These are phyloP conservation scores for Gopherus flavomarginatus DNA, from an alignment of 2,113 vertebrate species.

Conservation along the genomic window DNA sequence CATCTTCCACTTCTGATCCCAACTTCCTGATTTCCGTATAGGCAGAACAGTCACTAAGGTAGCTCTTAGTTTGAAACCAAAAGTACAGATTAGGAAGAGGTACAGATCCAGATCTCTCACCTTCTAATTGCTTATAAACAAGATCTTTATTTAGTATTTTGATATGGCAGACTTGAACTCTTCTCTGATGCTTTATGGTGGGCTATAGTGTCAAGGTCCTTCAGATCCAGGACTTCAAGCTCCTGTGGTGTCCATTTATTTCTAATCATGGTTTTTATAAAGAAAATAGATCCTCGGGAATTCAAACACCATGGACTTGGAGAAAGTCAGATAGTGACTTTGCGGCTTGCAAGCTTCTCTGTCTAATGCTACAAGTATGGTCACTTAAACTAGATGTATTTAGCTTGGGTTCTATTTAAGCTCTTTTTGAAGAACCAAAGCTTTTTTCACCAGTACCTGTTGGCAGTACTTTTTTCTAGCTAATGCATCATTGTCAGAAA, in stretches of 20 bases:
- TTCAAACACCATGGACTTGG: background rate
- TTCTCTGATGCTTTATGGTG: background rate
- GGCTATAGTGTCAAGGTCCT: rapidly evolving
- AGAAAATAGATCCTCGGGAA: background rate
- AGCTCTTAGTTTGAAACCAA: background rate
- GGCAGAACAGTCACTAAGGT: background rate
- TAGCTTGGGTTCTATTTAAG: background rate
- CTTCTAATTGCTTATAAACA: background rate
- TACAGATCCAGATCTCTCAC: background rate
- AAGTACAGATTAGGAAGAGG: background rate
- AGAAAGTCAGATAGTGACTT: background rate
- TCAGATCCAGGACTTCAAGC: background rate
- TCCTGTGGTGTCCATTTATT: background rate
- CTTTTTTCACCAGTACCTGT: background rate
- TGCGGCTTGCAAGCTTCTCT: background rate
- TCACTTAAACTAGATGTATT: background rate
- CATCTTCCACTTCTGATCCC: background rate
- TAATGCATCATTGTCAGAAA: background rate
- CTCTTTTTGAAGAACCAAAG: background rate
- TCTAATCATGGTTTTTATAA: background rate
- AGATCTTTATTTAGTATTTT: background rate
- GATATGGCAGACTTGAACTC: background rate
- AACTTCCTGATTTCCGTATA: background rate
- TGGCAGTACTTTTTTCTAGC: background rate
- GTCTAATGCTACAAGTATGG: background rate